These are phyloP conservation scores for Brenthis ino DNA, from an alignment of 2,888 invertebrate species.

Conservation along the genomic window DNA sequence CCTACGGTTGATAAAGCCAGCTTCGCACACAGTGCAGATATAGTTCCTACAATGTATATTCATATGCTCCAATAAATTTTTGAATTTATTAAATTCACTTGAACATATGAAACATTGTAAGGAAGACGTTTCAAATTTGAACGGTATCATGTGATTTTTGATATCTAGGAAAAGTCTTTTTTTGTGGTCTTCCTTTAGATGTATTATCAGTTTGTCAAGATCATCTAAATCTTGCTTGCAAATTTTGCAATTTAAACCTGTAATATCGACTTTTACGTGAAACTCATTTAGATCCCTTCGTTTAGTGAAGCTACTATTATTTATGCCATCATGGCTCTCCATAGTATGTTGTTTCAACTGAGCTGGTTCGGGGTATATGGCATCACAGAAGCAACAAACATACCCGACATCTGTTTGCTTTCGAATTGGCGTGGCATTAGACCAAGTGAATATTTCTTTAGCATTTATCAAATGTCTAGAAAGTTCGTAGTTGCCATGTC, in stretches of 20 bases:
- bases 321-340: constrained; percentile 43
- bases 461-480: constrained; percentile 31
- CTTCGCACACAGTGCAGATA: constrained; percentile 55
- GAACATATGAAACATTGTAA: constrained; percentile 54
- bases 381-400: constrained; percentile 51
- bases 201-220: constrained; percentile 49
- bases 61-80: constrained; percentile 58
- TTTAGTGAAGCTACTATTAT: constrained; percentile 47
- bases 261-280: constrained; percentile 59
- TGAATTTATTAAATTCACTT: constrained; percentile 37
- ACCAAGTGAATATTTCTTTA: constrained; percentile 45
- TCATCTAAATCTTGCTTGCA: constrained; percentile 46
- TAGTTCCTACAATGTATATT: constrained; percentile 62
- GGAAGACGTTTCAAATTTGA: constrained; percentile 50
- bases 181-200: constrained; percentile 49
- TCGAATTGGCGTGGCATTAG: constrained; percentile 58
- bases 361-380: constrained; percentile 44
- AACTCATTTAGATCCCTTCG: constrained; percentile 49
- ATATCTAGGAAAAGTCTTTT: constrained; percentile 50
- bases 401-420: constrained; percentile 47
- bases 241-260: constrained; percentile 52
- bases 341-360: constrained; percentile 54
- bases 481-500: constrained; percentile 16
- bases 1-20: constrained; percentile 50
- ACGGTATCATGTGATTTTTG: constrained; percentile 55